Evolutionary conservation across 1,140 invertebrate genomes (phyloP).

Genomic region (Babylonia areolata): DNA sequence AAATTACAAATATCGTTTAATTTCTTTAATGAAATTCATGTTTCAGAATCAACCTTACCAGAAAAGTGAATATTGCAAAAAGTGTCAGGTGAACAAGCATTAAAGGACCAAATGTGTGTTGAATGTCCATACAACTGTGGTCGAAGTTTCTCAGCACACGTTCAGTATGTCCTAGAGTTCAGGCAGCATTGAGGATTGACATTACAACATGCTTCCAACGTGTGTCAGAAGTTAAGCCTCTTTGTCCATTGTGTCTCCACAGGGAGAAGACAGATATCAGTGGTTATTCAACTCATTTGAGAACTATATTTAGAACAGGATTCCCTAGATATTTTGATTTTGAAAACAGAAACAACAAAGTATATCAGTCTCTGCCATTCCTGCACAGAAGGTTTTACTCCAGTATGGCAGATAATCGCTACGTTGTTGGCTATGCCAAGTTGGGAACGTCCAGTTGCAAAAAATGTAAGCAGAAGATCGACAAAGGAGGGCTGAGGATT

Average conservation of each 20-base stretch:
- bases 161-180: not conserved
- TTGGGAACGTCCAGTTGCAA: constrained; percentile 89
- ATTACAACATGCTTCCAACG: not conserved
- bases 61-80: no score
- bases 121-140: not conserved
- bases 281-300: not conserved
- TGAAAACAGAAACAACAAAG: no score
- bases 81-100: not conserved
- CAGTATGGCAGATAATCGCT: constrained; percentile 71
- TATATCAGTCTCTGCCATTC: not conserved
- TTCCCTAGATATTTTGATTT: not conserved
- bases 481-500: constrained; percentile 83
- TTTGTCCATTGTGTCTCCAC: not conserved
- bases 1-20: no score
- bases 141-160: not conserved
- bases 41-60: no score
- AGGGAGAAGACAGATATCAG: not conserved
- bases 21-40: no score
- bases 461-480: constrained; percentile 89
- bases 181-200: not conserved
- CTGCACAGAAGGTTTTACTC: not conserved
- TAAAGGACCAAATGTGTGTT: not conserved
- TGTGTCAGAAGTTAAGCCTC: not conserved
- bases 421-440: constrained; percentile 85
- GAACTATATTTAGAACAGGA: not conserved